Conservation (phyloP, 2,888 invertebrate species). For the Leucania comma region DNA sequence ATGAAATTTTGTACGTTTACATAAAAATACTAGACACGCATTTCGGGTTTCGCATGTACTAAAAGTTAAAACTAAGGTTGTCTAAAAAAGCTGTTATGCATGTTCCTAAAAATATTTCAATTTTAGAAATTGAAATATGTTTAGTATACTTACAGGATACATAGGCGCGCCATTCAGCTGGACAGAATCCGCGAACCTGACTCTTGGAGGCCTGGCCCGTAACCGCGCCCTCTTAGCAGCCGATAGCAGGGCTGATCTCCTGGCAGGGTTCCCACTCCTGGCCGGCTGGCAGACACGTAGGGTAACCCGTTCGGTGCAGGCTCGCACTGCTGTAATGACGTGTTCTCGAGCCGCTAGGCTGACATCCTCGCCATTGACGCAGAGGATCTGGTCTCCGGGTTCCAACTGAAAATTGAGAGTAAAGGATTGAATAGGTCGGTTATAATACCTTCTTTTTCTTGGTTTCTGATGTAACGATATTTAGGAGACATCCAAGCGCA, state of each 20-base stretch:
- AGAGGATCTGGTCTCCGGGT: conserved; percentile 97
- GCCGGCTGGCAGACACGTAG: conserved; percentile 96
- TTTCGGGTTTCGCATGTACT: no score
- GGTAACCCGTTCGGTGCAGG: conserved; percentile 94
- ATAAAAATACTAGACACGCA: no score
- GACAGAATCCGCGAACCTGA: conserved; percentile 97
- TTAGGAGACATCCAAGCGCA: no score
- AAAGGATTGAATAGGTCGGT: no score
- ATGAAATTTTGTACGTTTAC: no score
- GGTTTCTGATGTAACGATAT: no score
- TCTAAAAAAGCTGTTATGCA: no score
- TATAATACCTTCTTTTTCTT: no score
- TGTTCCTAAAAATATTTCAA: no score
- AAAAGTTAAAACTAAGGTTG: no score
- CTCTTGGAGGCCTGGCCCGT: conserved; percentile 95
- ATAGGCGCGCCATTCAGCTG: conserved; percentile 96
- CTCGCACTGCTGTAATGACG: conserved; percentile 96
- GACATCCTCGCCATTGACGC: conserved; percentile 97
- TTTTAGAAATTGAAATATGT: no score
- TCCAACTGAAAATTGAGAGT: conserved; percentile 90
- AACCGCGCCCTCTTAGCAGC: conserved; percentile 96
- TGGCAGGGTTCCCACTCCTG: conserved; percentile 87
- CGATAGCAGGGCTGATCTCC: conserved; percentile 96
- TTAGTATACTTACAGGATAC: conserved; percentile 93
- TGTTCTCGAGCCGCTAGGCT: conserved; percentile 96